These are phyloP conservation scores for Drosophila setosimentum DNA, from an alignment of 2,888 invertebrate genomes.

Conservation along the genomic window DNA sequence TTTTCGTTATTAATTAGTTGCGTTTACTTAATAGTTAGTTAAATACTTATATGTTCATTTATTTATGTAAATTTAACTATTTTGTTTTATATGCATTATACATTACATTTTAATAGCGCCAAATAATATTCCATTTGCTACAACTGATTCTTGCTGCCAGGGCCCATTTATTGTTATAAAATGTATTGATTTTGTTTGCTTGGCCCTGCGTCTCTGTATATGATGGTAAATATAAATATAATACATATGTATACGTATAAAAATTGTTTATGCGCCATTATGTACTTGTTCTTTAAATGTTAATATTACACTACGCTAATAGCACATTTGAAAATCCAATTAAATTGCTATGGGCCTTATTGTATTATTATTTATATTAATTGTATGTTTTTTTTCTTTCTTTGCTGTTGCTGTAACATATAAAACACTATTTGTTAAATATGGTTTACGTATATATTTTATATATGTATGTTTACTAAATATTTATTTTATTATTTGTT, in stretches of 20 bases:
- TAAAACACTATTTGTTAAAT: constrained; percentile 48
- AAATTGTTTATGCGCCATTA: constrained; percentile 64
- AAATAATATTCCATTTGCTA: constrained; percentile 78
- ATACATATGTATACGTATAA: constrained; percentile 69
- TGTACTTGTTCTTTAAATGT: constrained; percentile 34
- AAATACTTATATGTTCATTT: constrained; percentile 54
- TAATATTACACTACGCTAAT: constrained; percentile 70
- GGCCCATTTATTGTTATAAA: constrained; percentile 44
- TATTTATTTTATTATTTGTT: constrained; percentile 49
- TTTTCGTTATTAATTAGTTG: constrained; percentile 48
- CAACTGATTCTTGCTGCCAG: constrained; percentile 49
- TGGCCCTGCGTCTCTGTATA: constrained; percentile 48
- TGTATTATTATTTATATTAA: constrained; percentile 28
- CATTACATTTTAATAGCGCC: constrained; percentile 73
- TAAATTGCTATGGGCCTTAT: constrained; percentile 48
- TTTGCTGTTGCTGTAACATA: constrained; percentile 31
- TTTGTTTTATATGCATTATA: constrained; percentile 74
- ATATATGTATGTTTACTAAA: constrained; percentile 54
- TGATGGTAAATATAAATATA: constrained; percentile 49
- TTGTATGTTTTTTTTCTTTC: constrained; percentile 18
- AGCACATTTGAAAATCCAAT: constrained; percentile 74
- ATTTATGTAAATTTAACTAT: constrained; percentile 80
- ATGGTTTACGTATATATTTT: constrained; percentile 59
- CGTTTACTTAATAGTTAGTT: constrained; percentile 45
- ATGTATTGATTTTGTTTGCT: constrained; percentile 16